Percentiles rank a stretch among this genome's conserved stretches.
Evolutionary conservation across 2,888 invertebrate species (phyloP).

Genomic region (Phragmatobia fuliginosa): DNA sequence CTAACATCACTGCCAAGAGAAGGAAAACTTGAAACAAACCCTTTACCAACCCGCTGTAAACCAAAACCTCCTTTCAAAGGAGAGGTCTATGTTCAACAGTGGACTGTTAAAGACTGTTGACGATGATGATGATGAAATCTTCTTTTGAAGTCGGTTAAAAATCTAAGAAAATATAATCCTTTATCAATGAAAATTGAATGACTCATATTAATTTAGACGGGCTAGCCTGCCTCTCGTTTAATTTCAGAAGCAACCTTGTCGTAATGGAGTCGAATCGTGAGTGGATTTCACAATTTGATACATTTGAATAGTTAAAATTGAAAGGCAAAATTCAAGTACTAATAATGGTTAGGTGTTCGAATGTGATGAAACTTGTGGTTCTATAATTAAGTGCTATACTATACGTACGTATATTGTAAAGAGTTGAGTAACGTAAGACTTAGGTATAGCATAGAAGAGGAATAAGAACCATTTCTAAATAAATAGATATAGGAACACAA

Average conservation of each 20-base stretch:
- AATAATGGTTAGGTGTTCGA: conserved; percentile 10
- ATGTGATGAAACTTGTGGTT: conserved; percentile 33
- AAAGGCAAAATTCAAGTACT: conserved; percentile 30
- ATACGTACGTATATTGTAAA: not conserved
- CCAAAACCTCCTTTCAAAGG: no score
- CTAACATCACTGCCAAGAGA: no score
- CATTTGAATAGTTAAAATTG: conserved; percentile 35
- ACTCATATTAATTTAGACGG: not conserved
- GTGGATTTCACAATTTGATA: conserved; percentile 29
- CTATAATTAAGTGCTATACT: conserved; percentile 16
- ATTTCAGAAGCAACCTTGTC: conserved; percentile 19
- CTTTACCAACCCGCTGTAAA: no score
- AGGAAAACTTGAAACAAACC: no score
- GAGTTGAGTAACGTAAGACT: conserved; percentile 2
- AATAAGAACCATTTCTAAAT: no score
- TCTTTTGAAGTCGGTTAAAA: no score
- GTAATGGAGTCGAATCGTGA: conserved; percentile 7
- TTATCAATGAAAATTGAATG: not conserved
- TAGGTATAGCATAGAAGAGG: no score
- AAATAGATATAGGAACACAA: no score
- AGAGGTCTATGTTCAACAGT: no score
- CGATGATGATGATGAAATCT: no score
- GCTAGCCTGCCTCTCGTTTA: conserved; percentile 13
- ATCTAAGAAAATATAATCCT: not conserved
- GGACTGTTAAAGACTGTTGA: no score